Conservation (phyloP, 2,113 vertebrate species). For the Pandion haliaetus region DNA sequence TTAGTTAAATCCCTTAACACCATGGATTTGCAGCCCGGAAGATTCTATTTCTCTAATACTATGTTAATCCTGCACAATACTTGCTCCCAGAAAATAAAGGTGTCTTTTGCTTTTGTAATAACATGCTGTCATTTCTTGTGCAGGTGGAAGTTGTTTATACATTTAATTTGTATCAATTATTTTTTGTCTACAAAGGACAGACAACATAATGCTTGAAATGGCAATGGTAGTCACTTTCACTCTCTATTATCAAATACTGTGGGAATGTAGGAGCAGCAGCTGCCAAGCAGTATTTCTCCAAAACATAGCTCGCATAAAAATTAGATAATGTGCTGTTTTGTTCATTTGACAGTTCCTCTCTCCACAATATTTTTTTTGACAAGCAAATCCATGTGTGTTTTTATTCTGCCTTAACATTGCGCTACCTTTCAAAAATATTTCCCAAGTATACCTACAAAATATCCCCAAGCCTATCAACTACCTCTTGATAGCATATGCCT, state of each 20-base stretch:
- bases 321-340: neutral
- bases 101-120: neutral
- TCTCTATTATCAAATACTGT: neutral
- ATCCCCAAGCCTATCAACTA: neutral
- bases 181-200: neutral
- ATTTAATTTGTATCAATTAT: neutral
- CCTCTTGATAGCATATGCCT: neutral
- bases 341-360: neutral
- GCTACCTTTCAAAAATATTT: neutral
- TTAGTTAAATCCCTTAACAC: slow-evolving; percentile 55
- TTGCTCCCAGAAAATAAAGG: neutral
- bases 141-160: neutral
- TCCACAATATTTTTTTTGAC: neutral
- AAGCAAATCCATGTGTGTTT: neutral
- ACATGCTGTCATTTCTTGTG: neutral
- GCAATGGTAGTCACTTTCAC: neutral
- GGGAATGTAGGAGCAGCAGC: neutral
- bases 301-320: neutral
- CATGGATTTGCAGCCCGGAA: slow-evolving; percentile 13
- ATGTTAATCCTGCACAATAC: neutral
- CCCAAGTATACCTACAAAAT: neutral
- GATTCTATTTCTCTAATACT: slow-evolving; percentile 33
- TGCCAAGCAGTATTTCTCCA: slow-evolving; percentile 21
- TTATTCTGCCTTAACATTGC: neutral
- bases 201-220: neutral